Base-by-base conservation (phyloP, 2,113 vertebrate species). In the Tringa solitaria region DNA sequence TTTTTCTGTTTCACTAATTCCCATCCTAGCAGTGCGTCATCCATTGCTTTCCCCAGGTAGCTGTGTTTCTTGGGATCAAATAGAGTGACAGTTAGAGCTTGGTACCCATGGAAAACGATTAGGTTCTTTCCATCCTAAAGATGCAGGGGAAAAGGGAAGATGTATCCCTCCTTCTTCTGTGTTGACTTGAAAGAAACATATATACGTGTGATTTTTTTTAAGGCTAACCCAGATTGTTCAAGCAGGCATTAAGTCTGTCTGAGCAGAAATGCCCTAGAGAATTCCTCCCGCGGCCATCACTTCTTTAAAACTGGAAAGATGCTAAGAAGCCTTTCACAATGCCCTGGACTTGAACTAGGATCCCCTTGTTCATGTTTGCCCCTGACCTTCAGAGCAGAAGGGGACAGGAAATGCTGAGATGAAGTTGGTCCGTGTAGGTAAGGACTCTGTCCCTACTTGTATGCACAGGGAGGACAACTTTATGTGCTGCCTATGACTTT, bases 381-480 rank as follows among this genome's bases (percentile, higher is more conserved):
- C 74, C 41, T 87, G 33, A 43, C 50, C 28, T 84, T 90, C 43
- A 11, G 54, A 54, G 51, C 30, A 84, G 50, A 72, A 73, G 18
- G 48, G 57, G 30, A 27, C 15, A 54, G 54, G 41, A 86, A 43
- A 32, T 18, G 59, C 63, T 70, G 65, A 59, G 72, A 19, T 53
- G 17, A 43, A 91, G 51, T 14, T 19, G 30, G 26, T 67, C 37
- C 1, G 0, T 81, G 14, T 60, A 60, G 43, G 53, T 63, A 39
- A 75, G 65, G 80, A 51, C 46, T 73, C 11, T 57, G 48, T 51
- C 50, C 19, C 26, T 9, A 7, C 0, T 0, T 0, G 0, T 39
- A 8, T 2, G 4, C 30, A 28, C 35, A 57, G 33, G 51, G 41
- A 74, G 45, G 53, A 76, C 30, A 32, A 19, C 30, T 89, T 75